Evolutionary conservation across 2,797 vertebrate genomes (phyloP), one percentile per base, ranked within the genome.

Genomic region (Gobionotothen gibberifrons): DNA sequence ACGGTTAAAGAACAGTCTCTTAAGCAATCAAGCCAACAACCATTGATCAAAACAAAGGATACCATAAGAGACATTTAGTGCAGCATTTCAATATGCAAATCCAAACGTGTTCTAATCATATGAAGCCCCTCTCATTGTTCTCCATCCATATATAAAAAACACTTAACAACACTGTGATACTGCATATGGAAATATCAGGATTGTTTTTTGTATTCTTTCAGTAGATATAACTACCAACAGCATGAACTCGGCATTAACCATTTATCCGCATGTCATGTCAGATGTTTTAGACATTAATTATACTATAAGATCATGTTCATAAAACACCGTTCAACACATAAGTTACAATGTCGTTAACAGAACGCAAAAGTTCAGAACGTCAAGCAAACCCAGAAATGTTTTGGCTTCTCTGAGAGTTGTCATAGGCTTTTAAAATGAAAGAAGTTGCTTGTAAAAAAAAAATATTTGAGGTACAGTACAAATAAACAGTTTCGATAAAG

Each of bases 31-130:
- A 55, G 19, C 3, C 7, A 48, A 63, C 60, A 32, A 3, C 22
- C 14, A 29, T 13, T 71, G 22, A 43, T 19, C 17, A n/a, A 65
- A 75, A 69, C 62, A 66, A 52, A 64, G 2, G 16, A 19, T 2
- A 43, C 10, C 14, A 4, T 52, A 6, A 14, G 9, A 36, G 42
- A 21, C 10, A 51, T 52, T 36, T 11, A 47, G 19, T 3, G 15
- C 8, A 22, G 44, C 10, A n/a, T 17, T 44, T 19, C 32, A 44
- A 52, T 43, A 19, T 57, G 9, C 54, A 32, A 64, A 29, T 46
- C 12, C 22, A 36, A 21, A 17, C 2, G 4, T 7, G 8, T 8
- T 57, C 17, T 46, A 17, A 36, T 13, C 4, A 40, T 3, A 22
- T 46, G 3, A 21, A 21, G 26, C 22, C 9, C 15, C 44, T 15